Evolutionary conservation across 2,113 vertebrate species (phyloP), one percentile per base, ranked within the genome.

Genomic region (Corythaixoides concolor): DNA sequence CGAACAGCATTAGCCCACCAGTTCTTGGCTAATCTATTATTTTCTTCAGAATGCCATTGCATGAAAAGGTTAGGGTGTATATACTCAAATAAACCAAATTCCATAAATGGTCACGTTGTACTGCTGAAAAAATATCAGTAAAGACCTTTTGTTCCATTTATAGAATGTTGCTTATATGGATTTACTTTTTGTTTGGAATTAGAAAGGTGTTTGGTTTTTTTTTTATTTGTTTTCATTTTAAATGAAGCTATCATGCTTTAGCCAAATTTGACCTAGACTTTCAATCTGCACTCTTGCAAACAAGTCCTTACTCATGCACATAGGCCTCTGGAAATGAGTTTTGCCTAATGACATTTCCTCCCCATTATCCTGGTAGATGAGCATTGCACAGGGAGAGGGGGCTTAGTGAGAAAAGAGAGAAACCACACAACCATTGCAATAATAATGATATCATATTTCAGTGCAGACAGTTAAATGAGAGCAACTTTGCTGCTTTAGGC

Each of bases 1-100:
- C 67, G 83, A 95, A 93, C 52, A 95, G 20, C 89, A 79, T 82
- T 88, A 93, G 43, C 27, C 62, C 62, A 85, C 60, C 53, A 83
- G 26, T n/a, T 91, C 55, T 79, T 93, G 75, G 47, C 27, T 75
- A 85, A 79, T 79, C 37, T 83, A 41, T 73, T 83, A 69, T 83
- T 96, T 93, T 88, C 39, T 73, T 88, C 75, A 86, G 63, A 85
- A 93, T 77, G 77, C 26, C 67, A 52, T 24, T 63, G 63, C 59
- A 77, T 93, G 32, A 76, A 76, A 85, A 58, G 17, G 22, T 74
- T 66, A 86, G 55, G 39, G 23, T 0, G 9, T 49, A 35, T 39
- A 83, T 28, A 88, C 50, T 73, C 24, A 89, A 70, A 79, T 79
- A 75, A 89, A 79, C 26, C 15, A 52, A 64, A 20, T n/a, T 80